phyloP scores from a whole-genome alignment of 2,888 invertebrate species.

The Apotomis capreana region DNA sequence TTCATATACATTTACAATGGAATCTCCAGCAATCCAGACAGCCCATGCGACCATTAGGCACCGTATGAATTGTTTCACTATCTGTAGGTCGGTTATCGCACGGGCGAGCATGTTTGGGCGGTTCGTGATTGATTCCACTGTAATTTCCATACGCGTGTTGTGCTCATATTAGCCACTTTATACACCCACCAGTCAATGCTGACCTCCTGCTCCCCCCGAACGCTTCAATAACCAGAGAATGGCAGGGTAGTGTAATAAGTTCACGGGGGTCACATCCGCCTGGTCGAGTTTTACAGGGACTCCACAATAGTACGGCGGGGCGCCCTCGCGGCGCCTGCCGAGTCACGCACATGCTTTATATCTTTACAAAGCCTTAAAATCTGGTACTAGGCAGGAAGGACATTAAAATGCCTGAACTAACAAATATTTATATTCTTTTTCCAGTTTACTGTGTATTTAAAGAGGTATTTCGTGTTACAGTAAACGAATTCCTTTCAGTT shows the following conservation, averaged over 20 bases:
- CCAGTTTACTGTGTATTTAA: slow-evolving; percentile 15
- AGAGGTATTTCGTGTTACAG: slow-evolving; percentile 10
- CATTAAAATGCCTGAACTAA: slow-evolving; percentile 41
- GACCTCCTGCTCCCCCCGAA: slow-evolving; percentile 49
- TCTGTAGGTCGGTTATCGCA: slow-evolving; percentile 55
- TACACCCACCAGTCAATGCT: slow-evolving; percentile 62
- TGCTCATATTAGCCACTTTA: slow-evolving; percentile 79
- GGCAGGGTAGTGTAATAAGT: slow-evolving; percentile 53
- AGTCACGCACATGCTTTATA: slow-evolving; percentile 76
- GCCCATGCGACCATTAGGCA: slow-evolving; percentile 61
- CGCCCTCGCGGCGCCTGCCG: slow-evolving; percentile 80
- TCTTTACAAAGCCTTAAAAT: slow-evolving; percentile 65
- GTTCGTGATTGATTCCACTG: slow-evolving; percentile 81
- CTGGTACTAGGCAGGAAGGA: slow-evolving; percentile 40
- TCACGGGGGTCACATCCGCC: slow-evolving; percentile 58
- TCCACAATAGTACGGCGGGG: slow-evolving; percentile 72
- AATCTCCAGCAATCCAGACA: not conserved
- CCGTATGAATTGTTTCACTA: slow-evolving; percentile 71
- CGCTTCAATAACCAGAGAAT: slow-evolving; percentile 41
- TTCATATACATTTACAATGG: not conserved
- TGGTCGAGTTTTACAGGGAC: slow-evolving; percentile 70
- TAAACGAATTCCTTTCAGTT: not conserved
- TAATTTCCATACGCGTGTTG: slow-evolving; percentile 83
- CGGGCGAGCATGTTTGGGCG: slow-evolving; percentile 64
- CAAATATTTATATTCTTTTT: slow-evolving; percentile 35